Evolutionary conservation across 2,113 vertebrate genomes (phyloP).

Genomic region (Puma concolor): DNA sequence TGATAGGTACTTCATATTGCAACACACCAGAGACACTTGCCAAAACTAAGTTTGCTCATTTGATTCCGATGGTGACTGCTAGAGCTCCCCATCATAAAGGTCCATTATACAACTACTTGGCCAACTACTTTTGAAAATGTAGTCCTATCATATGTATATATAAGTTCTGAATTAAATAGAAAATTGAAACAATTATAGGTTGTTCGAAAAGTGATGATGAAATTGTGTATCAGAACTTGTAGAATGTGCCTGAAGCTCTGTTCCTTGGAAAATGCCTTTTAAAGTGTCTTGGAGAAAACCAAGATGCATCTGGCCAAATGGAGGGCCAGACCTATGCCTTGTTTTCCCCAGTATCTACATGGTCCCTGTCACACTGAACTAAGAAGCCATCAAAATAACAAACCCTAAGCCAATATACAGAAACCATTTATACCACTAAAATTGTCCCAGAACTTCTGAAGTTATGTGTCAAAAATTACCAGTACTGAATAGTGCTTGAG

Average conservation of each 20-base stretch:
- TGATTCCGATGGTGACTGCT: background rate
- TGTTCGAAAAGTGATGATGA: background rate
- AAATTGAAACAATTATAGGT: background rate
- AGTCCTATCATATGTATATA: background rate
- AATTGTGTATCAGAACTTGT: background rate
- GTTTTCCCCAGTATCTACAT: background rate
- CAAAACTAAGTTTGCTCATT: background rate
- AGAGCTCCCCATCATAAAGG: background rate
- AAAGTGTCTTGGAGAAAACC: background rate
- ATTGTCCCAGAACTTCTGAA: slow-evolving; percentile 24
- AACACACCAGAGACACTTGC: background rate
- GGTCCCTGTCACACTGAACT: background rate
- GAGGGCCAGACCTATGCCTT: background rate
- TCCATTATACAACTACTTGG: background rate
- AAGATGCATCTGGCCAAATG: background rate
- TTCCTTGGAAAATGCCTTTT: background rate
- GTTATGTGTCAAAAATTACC: background rate
- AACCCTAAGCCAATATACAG: background rate
- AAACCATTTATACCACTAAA: background rate
- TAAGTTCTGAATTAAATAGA: background rate
- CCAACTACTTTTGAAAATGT: background rate
- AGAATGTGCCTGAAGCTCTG: background rate
- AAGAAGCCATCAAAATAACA: background rate
- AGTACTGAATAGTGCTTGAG: background rate
- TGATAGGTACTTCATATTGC: background rate